Percentiles rank a stretch among this genome's conserved stretches.
Evolutionary conservation across 1,140 invertebrate species (phyloP).

Genomic region (Goniozus legneri): DNA sequence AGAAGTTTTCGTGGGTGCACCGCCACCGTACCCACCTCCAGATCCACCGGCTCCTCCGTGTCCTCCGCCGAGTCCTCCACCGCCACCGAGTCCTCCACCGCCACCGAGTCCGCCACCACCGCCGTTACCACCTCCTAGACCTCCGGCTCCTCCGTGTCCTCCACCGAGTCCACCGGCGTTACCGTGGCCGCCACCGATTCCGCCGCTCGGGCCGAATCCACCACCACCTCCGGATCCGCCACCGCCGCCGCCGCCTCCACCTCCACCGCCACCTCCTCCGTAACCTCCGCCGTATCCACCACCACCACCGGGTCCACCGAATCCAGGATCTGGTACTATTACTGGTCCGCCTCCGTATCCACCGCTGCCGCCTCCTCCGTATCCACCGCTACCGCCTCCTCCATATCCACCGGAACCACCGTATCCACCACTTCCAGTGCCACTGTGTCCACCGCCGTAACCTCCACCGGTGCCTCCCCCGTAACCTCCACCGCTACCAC

Average conservation of each 20-base stretch:
- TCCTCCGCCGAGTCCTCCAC: conserved; percentile 13
- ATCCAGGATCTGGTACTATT: background rate
- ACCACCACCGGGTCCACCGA: background rate
- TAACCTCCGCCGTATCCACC: conserved; percentile 7
- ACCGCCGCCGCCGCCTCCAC: conserved; percentile 1
- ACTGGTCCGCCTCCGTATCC: background rate
- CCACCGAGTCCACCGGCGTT: background rate
- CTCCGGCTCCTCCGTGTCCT: background rate
- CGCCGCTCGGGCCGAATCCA: no score
- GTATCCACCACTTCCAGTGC: background rate
- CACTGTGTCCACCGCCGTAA: background rate
- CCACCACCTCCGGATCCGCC: conserved; percentile 1
- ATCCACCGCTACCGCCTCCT: background rate
- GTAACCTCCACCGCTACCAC: background rate
- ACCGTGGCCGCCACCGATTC: conserved; percentile 4
- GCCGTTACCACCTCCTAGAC: background rate
- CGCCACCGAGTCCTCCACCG: conserved; percentile 2
- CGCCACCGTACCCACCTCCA: conserved; percentile 8
- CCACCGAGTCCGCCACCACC: background rate
- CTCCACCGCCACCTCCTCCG: background rate
- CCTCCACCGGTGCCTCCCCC: background rate
- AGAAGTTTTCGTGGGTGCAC: no score
- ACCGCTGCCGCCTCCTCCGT: background rate
- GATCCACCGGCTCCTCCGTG: conserved; percentile 10
- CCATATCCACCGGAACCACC: conserved; percentile 1